These are phyloP conservation scores for Pelvicachromis taeniatus DNA, from an alignment of 2,113 vertebrate species.

Conservation along the genomic window DNA sequence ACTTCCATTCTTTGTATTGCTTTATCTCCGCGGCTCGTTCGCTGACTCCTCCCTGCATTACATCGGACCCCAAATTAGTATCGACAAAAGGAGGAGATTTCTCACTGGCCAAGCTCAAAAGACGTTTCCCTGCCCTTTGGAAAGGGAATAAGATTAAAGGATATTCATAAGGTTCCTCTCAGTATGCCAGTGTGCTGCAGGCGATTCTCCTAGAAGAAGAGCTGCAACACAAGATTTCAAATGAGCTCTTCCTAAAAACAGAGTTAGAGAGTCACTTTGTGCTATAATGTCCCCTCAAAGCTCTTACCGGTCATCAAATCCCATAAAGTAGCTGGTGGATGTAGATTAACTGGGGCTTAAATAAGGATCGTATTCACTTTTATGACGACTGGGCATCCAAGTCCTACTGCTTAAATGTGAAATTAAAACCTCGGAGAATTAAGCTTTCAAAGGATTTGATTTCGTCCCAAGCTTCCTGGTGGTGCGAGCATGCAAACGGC, in stretches of 20 bases:
- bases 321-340: neutral
- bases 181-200: neutral
- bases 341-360: constrained; percentile 7
- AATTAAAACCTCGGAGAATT: constrained; percentile 1
- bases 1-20: constrained; percentile 41
- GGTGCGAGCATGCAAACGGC: neutral
- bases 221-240: neutral
- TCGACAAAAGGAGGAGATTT: constrained; percentile 38
- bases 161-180: constrained; percentile 27
- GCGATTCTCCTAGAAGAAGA: neutral
- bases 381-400: neutral
- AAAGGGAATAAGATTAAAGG: constrained; percentile 12
- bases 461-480: neutral
- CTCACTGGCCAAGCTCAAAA: constrained; percentile 4
- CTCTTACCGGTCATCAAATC: constrained; percentile 25
- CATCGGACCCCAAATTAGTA: constrained; percentile 10
- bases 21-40: neutral
- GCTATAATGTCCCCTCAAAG: constrained; percentile 7
- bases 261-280: constrained; percentile 28
- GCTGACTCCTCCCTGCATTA: neutral
- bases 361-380: constrained; percentile 22
- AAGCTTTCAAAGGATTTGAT: constrained; percentile 39
- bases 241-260: constrained; percentile 8
- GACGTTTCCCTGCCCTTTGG: constrained; percentile 29
- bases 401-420: constrained; percentile 22